These are phyloP conservation scores for Leucoraja erinaceus DNA, from an alignment of 2,113 vertebrate genomes.

Conservation along the genomic window DNA sequence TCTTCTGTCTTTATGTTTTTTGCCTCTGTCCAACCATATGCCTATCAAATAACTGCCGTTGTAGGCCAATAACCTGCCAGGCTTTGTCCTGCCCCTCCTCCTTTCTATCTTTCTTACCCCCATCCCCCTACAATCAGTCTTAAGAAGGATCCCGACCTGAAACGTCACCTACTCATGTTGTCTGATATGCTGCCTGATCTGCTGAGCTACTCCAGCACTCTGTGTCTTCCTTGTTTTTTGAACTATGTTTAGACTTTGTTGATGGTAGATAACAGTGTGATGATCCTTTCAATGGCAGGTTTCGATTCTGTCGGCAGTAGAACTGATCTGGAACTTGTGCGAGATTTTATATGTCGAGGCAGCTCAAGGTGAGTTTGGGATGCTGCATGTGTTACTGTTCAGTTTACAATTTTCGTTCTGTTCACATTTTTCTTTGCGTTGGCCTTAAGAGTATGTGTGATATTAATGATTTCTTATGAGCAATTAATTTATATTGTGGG, in stretches of 20 bases:
- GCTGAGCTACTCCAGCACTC: too few relatives aligned
- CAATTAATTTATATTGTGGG: too few relatives aligned
- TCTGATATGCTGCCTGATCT: too few relatives aligned
- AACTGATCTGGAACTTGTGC: slow-evolving; percentile 96
- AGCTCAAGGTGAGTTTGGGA: slow-evolving; percentile 66
- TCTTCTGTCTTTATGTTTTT: too few relatives aligned
- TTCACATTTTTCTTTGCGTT: background rate
- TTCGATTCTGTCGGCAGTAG: slow-evolving; percentile 83
- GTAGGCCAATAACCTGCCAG: too few relatives aligned
- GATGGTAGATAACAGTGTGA: background rate
- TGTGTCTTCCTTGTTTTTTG: background rate
- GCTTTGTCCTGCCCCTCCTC: too few relatives aligned
- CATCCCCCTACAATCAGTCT: too few relatives aligned
- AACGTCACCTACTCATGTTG: too few relatives aligned
- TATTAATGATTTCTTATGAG: background rate
- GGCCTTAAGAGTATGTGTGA: background rate
- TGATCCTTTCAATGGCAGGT: slow-evolving; percentile 56
- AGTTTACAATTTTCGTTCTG: background rate
- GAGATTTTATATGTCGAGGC: slow-evolving; percentile 94
- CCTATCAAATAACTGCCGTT: too few relatives aligned
- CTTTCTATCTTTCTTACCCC: too few relatives aligned
- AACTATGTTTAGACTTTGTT: background rate
- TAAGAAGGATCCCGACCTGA: too few relatives aligned
- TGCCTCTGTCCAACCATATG: too few relatives aligned
- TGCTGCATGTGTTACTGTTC: background rate